Evolutionary conservation across 2,113 vertebrate species (phyloP).

Genomic region (Chlorocebus sabaeus): DNA sequence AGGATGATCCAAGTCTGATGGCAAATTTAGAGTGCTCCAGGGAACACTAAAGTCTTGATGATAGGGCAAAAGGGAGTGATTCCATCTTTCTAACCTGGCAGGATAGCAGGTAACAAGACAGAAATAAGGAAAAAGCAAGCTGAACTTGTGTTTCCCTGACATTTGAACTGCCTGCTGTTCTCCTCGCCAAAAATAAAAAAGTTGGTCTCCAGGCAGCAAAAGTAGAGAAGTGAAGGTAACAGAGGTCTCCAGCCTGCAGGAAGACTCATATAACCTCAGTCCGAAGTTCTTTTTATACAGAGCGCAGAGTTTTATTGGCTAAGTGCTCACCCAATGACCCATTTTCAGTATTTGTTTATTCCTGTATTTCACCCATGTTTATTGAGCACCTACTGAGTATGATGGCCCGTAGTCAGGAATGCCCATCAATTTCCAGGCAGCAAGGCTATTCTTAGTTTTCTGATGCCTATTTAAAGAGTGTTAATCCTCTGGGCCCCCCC

Average conservation of each 20-base stretch:
- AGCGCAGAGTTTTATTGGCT: not conserved
- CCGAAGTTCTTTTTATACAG: not conserved
- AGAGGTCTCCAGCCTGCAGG: not conserved
- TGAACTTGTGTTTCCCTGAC: not conserved
- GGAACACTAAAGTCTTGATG: not conserved
- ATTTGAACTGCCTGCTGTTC: not conserved
- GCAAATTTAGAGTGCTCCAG: not conserved
- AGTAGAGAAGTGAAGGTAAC: not conserved
- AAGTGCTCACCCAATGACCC: not conserved
- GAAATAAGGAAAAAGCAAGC: not conserved
- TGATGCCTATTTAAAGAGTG: constrained; percentile 54
- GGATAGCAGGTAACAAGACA: not conserved
- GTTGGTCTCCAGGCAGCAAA: not conserved
- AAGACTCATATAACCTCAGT: not conserved
- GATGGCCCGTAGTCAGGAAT: constrained; percentile 27
- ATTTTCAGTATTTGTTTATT: not conserved
- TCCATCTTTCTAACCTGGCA: not conserved
- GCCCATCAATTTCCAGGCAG: constrained; percentile 53
- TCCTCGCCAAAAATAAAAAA: not conserved
- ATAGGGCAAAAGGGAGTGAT: not conserved
- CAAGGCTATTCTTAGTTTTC: constrained; percentile 53
- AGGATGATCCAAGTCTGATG: not conserved
- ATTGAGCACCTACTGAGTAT: constrained; percentile 66
- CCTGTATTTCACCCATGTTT: not conserved
- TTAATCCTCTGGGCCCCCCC: constrained; percentile 62